Percentiles rank a stretch among this genome's conserved stretches.
Conservation (phyloP, 2,888 invertebrate genomes). For the Acanthacorydalis orientalis region DNA sequence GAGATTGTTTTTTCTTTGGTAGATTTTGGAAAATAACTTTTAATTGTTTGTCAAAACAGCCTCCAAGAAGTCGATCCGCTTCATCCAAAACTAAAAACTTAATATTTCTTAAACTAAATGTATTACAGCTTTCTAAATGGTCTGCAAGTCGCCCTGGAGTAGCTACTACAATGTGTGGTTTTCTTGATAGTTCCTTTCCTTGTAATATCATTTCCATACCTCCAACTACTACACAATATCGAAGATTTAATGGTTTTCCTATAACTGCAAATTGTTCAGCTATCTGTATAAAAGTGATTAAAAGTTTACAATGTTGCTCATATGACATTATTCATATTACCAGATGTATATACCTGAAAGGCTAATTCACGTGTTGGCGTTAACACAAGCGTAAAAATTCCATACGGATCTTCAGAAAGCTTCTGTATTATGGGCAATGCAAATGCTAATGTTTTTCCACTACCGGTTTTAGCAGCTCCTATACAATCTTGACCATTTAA, state of each 20-base stretch:
- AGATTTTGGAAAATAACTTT: slow-evolving; percentile 60
- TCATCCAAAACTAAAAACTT: slow-evolving; percentile 89
- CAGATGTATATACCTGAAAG: slow-evolving; percentile 41
- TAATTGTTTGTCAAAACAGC: slow-evolving; percentile 69
- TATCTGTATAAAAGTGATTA: slow-evolving; percentile 39
- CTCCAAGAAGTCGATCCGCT: slow-evolving; percentile 73
- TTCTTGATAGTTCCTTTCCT: slow-evolving; percentile 61
- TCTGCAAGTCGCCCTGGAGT: slow-evolving; percentile 93
- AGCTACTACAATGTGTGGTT: slow-evolving; percentile 89
- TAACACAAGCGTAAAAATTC: slow-evolving; percentile 84
- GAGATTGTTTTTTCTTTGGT: slow-evolving; percentile 65
- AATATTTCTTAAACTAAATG: slow-evolving; percentile 60
- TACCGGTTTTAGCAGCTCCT: slow-evolving; percentile 94
- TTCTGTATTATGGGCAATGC: slow-evolving; percentile 85
- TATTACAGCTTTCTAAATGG: slow-evolving; percentile 75
- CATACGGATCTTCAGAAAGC: slow-evolving; percentile 86
- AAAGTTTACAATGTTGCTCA: not conserved
- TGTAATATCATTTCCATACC: slow-evolving; percentile 87
- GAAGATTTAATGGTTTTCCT: slow-evolving; percentile 72
- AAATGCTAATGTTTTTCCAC: slow-evolving; percentile 96
- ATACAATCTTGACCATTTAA: slow-evolving; percentile 73
- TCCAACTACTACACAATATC: slow-evolving; percentile 81
- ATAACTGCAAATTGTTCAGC: slow-evolving; percentile 88
- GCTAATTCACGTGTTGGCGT: slow-evolving; percentile 92
- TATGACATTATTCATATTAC: slow-evolving; percentile 2